Evolutionary conservation across 2,888 invertebrate genomes (phyloP).

Genomic region (Himalopsyche japonica): DNA sequence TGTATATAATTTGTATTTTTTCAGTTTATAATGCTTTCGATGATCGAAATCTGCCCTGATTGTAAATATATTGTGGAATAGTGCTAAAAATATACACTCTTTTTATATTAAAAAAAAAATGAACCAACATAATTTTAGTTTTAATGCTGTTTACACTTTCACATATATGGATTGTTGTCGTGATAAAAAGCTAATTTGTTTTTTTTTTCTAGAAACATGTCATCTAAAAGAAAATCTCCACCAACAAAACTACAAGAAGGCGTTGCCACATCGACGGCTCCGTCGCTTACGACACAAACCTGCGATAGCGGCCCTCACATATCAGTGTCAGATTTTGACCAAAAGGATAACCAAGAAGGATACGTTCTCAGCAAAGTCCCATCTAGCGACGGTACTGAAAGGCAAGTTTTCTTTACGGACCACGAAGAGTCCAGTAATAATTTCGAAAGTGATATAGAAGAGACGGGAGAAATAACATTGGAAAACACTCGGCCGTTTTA

Average conservation of each 20-base stretch:
- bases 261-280: conserved; percentile 53
- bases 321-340: conserved; percentile 45
- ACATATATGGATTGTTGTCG: too few relatives aligned
- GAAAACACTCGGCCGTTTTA: conserved; percentile 48
- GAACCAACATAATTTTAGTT: too few relatives aligned
- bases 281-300: conserved; percentile 52
- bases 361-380: conserved; percentile 10
- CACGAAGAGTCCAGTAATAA: conserved; percentile 38
- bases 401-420: conserved; percentile 33
- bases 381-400: conserved; percentile 6
- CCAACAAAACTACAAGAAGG: conserved; percentile 90
- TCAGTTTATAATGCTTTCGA: too few relatives aligned
- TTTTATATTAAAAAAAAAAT: too few relatives aligned
- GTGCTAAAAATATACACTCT: too few relatives aligned
- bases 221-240: conserved; percentile 95
- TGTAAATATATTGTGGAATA: too few relatives aligned
- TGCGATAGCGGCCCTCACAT: conserved; percentile 60
- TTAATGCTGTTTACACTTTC: too few relatives aligned
- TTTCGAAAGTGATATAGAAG: conserved; percentile 49
- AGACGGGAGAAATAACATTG: conserved; percentile 47
- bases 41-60: too few relatives aligned
- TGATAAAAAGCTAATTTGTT: conserved; percentile 2
- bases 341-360: conserved; percentile 37
- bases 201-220: conserved; percentile 83
- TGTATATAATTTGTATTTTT: too few relatives aligned